phyloP scores from a whole-genome alignment of 2,888 invertebrate species.

The Euproctis similis region DNA sequence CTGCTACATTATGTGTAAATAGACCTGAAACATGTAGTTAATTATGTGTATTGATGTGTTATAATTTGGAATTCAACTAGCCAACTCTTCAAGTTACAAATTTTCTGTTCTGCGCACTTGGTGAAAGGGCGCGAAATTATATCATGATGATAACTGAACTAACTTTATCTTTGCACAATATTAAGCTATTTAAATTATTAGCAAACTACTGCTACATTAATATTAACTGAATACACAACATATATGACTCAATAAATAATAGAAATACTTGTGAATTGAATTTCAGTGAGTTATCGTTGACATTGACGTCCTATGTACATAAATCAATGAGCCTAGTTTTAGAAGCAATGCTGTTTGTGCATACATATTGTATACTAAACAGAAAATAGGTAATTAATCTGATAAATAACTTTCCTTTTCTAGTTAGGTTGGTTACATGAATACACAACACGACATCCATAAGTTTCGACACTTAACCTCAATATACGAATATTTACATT shows the following conservation, averaged over 20 bases:
- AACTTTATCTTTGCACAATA: slow-evolving; percentile 22
- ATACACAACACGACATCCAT: slow-evolving; percentile 36
- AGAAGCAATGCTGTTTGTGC: slow-evolving; percentile 13
- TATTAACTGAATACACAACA: background rate
- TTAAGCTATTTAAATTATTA: background rate
- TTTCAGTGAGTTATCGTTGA: slow-evolving; percentile 33
- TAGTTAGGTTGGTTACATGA: slow-evolving; percentile 5
- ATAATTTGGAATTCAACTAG: slow-evolving; percentile 2
- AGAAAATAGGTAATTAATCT: too few species aligned
- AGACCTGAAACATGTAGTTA: too few species aligned
- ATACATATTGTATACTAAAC: too few species aligned
- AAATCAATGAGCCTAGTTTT: slow-evolving; percentile 44
- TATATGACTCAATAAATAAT: background rate
- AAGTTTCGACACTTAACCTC: slow-evolving; percentile 69
- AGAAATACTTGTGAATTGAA: slow-evolving; percentile 7
- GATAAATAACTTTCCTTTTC: too few species aligned
- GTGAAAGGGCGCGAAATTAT: slow-evolving; percentile 75
- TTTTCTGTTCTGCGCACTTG: slow-evolving; percentile 17
- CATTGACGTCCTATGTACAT: slow-evolving; percentile 50
- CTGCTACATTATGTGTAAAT: slow-evolving; percentile 36
- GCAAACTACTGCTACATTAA: too few species aligned
- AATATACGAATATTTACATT: slow-evolving; percentile 48
- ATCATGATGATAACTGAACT: slow-evolving; percentile 22
- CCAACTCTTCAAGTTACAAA: slow-evolving; percentile 1
- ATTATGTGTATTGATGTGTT: too few species aligned